Percentiles rank a stretch among this genome's conserved stretches.
phyloP scores from a whole-genome alignment of 2,888 invertebrate species.

The Pelosia muscerda region DNA sequence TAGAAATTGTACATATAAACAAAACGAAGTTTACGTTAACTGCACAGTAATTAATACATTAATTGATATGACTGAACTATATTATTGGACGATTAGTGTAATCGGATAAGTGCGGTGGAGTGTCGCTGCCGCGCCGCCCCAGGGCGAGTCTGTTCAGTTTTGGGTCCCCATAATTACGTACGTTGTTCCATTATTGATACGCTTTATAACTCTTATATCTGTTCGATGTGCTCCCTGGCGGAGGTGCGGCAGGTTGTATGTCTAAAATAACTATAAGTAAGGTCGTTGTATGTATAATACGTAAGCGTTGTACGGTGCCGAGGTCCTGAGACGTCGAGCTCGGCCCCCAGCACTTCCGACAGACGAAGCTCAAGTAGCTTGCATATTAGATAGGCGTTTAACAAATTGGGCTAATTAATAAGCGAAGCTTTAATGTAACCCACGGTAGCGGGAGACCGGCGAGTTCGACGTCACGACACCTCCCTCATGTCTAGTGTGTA shows the following conservation, averaged over 20 bases:
- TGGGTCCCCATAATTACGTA: conserved; percentile 65
- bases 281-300: conserved; percentile 64
- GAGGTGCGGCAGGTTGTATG: conserved; percentile 69
- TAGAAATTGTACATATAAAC: conserved; percentile 77
- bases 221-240: conserved; percentile 61
- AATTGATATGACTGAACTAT: conserved; percentile 81
- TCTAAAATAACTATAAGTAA: conserved; percentile 70
- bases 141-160: conserved; percentile 62
- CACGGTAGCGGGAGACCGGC: conserved; percentile 66
- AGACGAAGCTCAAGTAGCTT: conserved; percentile 75
- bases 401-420: conserved; percentile 82
- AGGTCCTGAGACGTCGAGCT: conserved; percentile 74
- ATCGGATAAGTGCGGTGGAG: conserved; percentile 71
- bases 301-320: conserved; percentile 74
- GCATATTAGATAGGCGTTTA: conserved; percentile 85
- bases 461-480: conserved; percentile 66
- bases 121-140: conserved; percentile 66
- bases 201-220: conserved; percentile 80
- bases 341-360: conserved; percentile 64
- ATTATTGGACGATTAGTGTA: conserved; percentile 70
- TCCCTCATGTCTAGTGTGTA: conserved; percentile 49
- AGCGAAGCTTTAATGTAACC: conserved; percentile 82
- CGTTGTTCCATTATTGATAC: conserved; percentile 77
- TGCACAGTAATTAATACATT: conserved; percentile 68
- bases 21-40: conserved; percentile 63